phyloP scores from a whole-genome alignment of 2,888 invertebrate species.

The Quadriops clusia region DNA sequence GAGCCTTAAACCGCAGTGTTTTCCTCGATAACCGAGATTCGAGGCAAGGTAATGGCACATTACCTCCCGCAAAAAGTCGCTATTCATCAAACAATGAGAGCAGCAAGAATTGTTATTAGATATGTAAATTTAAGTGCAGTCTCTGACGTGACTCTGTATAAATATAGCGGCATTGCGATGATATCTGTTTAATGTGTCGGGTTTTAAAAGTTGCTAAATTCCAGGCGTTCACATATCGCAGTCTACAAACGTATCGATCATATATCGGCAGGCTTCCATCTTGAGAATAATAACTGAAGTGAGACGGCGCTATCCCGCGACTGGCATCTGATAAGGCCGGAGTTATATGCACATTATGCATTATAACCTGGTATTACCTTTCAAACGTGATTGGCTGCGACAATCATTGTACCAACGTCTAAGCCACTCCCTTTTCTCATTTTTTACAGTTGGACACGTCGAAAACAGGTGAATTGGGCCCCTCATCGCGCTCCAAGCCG shows the following conservation, averaged over 20 bases:
- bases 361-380: slow-evolving; percentile 37
- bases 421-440: slow-evolving; percentile 35
- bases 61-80: too few relatives aligned
- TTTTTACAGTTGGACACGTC: slow-evolving; percentile 17
- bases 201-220: too few relatives aligned
- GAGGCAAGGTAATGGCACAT: too few relatives aligned
- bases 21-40: too few relatives aligned
- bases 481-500: slow-evolving; percentile 9
- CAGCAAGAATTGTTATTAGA: too few relatives aligned
- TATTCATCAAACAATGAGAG: too few relatives aligned
- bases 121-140: too few relatives aligned
- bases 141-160: too few relatives aligned
- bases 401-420: slow-evolving; percentile 34
- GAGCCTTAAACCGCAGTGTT: too few relatives aligned
- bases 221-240: slow-evolving; percentile 13
- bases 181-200: too few relatives aligned
- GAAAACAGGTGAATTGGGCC: slow-evolving; percentile 27
- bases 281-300: slow-evolving; percentile 32
- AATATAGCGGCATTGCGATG: too few relatives aligned
- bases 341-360: slow-evolving; percentile 35
- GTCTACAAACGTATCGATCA: slow-evolving; percentile 28
- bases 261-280: slow-evolving; percentile 36
- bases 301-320: slow-evolving; percentile 25
- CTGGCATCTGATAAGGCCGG: slow-evolving; percentile 30
- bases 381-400: slow-evolving; percentile 37